Evolutionary conservation across 2,888 invertebrate species (phyloP).

Genomic region (Pyrrhia umbra): DNA sequence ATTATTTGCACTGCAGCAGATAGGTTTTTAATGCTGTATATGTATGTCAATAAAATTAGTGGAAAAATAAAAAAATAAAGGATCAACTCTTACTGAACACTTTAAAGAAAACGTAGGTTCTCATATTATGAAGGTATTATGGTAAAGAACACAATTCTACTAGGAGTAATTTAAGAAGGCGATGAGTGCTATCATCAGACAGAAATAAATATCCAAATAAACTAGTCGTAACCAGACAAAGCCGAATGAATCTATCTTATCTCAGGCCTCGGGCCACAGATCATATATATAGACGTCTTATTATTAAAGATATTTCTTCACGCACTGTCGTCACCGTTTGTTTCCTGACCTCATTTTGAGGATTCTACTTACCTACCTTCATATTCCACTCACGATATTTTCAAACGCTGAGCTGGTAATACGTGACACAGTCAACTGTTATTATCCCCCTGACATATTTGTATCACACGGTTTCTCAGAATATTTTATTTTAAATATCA

Average conservation of each 20-base stretch:
- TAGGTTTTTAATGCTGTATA: too few species aligned
- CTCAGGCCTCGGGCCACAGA: not conserved
- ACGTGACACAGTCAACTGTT: slow-evolving; percentile 53
- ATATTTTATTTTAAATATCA: slow-evolving; percentile 54
- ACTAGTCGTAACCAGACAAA: too few species aligned
- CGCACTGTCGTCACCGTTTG: slow-evolving; percentile 10
- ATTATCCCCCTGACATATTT: slow-evolving; percentile 57
- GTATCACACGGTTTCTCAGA: slow-evolving; percentile 44
- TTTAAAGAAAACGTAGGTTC: too few species aligned
- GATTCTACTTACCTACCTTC: slow-evolving; percentile 16
- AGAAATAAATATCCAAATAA: too few species aligned
- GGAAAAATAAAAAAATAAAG: too few species aligned
- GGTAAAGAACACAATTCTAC: too few species aligned
- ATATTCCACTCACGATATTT: slow-evolving; percentile 59
- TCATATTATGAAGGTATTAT: too few species aligned
- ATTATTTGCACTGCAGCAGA: not conserved
- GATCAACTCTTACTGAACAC: too few species aligned
- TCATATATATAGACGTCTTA: slow-evolving; percentile 2
- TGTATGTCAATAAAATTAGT: too few species aligned
- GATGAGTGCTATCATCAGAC: too few species aligned
- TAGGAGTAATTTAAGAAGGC: too few species aligned
- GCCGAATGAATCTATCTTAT: not conserved
- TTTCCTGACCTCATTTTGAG: slow-evolving; percentile 21
- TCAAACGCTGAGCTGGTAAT: slow-evolving; percentile 54
- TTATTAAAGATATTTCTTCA: slow-evolving; percentile 16